phyloP scores from a whole-genome alignment of 2,888 invertebrate genomes.

The Apotomis turbidana region DNA sequence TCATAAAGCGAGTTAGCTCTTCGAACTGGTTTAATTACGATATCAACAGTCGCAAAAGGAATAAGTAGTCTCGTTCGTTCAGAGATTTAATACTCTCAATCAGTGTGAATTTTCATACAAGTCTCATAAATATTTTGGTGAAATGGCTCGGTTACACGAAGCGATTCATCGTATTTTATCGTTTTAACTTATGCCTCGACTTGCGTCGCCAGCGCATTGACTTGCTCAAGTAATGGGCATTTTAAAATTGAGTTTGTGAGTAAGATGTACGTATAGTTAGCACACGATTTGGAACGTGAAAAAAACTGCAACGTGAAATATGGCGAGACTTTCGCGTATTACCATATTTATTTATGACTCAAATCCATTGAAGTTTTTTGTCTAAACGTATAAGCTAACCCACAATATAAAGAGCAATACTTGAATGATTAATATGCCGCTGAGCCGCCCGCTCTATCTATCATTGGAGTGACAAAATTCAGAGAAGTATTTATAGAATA shows the following conservation, averaged over 20 bases:
- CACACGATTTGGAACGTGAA: background rate
- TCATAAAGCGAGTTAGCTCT: background rate
- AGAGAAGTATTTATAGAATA: too few species aligned
- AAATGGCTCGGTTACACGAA: constrained; percentile 6
- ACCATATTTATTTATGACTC: background rate
- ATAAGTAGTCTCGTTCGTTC: constrained; percentile 11
- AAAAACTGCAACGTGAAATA: too few species aligned
- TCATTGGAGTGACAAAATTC: too few species aligned
- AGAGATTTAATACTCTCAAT: constrained; percentile 18
- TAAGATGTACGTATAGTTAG: background rate
- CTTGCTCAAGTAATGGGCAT: background rate
- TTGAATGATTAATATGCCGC: background rate
- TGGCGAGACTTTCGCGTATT: background rate
- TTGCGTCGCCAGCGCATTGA: constrained; percentile 14
- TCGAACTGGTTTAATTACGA: constrained; percentile 13
- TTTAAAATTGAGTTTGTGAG: background rate
- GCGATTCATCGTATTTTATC: constrained; percentile 1
- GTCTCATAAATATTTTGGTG: constrained; percentile 14
- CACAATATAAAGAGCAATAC: background rate
- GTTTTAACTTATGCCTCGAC: constrained; percentile 4
- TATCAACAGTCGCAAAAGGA: constrained; percentile 20
- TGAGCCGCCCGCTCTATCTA: too few species aligned
- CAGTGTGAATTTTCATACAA: constrained; percentile 8
- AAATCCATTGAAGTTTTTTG: background rate
- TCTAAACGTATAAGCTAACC: too few species aligned